Base-by-base conservation (phyloP, 2,113 vertebrate species). In the Pithys albifrons region DNA sequence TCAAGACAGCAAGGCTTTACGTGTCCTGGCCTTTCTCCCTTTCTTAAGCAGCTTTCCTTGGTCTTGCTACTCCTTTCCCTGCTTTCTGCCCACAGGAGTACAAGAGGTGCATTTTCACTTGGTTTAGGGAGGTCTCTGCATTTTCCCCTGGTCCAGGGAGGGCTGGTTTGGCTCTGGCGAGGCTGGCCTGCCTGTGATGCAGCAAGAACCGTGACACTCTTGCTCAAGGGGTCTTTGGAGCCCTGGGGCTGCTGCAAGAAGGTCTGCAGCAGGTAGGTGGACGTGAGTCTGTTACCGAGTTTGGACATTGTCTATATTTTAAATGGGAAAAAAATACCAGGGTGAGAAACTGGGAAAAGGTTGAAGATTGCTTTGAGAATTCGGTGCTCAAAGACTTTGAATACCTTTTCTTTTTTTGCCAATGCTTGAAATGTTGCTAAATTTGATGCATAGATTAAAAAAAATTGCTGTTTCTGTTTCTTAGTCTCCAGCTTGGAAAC, bases 401-500 rank as follows among this genome's bases (percentile, higher is more conserved):
- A 62, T 79, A 14, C 3, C 25, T 88, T 74, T n/a, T 29, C 27
- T 41, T 46, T 31, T 35, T 8, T 1, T 1, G 4, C 10, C 23
- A 9, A 37, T 66, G 46, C 35, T 76, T 83, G 55, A 93, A 93
- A 64, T 3, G 1, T 31, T 62, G 24, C 72, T 84, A 48, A 59
- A 89, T 71, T 77, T 75, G 19, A 78, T 81, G 45, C 0, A 0
- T 28, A 93, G 61, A 65, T 72, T 57, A 91, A 91, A 89, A 43
- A 41, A 54, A 93, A 19, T 15, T 57, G 8, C 35, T 33, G 48
- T 88, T 91, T 96, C 64, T 79, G 49, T 82, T 59, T 35, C 57
- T 82, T 64, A 37, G 37, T 76, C 31, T 92, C 33, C 46, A 46
- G 33, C 70, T 78, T 75, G 46, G 41, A 89, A 95, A 72, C n/a